phyloP scores from a whole-genome alignment of 2,797 vertebrate genomes.

The Picus viridis region DNA sequence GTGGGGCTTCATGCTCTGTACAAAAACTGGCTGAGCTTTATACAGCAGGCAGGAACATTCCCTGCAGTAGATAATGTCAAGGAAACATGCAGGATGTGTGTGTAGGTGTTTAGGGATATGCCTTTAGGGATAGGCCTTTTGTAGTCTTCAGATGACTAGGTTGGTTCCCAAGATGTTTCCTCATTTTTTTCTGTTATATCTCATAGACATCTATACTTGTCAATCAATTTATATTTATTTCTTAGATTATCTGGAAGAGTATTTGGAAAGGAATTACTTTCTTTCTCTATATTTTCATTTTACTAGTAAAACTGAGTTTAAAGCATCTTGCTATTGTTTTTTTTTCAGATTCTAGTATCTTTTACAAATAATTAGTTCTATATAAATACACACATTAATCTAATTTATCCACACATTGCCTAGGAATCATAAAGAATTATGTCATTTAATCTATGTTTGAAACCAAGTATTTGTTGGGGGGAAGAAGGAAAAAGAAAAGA shows the following conservation, averaged over 20 bases:
- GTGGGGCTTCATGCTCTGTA: not conserved
- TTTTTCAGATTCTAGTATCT: not conserved
- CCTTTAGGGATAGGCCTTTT: not conserved
- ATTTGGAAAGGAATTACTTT: not conserved
- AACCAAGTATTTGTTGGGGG: not conserved
- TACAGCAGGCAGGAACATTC: not conserved
- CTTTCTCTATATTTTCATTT: not conserved
- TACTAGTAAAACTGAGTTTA: not conserved
- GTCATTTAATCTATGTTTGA: not conserved
- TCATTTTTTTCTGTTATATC: constrained; percentile 19
- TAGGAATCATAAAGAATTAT: not conserved
- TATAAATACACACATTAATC: not conserved
- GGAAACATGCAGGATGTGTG: constrained; percentile 1
- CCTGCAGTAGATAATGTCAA: not conserved
- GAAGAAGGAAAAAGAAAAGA: not conserved
- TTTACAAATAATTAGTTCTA: not conserved
- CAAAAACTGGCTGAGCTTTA: not conserved
- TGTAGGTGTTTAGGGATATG: not conserved
- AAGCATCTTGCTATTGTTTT: not conserved
- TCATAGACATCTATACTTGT: not conserved
- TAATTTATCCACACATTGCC: not conserved
- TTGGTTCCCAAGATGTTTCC: constrained; percentile 2
- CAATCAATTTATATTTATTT: not conserved
- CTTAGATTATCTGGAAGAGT: not conserved
- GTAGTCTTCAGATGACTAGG: not conserved